These are phyloP conservation scores for Apis mellifera DNA, from an alignment of 1,140 invertebrate species.

Conservation along the genomic window Amel_HAv3.1 CM009940.2:9534001-9534500, in stretches of 20 bases:
- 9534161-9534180: slow-evolving; percentile 34
- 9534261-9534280: slow-evolving; percentile 66
- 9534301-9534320: slow-evolving; percentile 27
- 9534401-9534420: too few species aligned
- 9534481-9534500: too few species aligned
- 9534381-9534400: too few species aligned
- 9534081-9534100: not conserved
- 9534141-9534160: not conserved
- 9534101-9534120: slow-evolving; percentile 3
- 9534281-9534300: slow-evolving; percentile 11
- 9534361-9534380: too few species aligned
- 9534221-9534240: slow-evolving; percentile 66
- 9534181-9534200: slow-evolving; percentile 27
- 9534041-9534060: not conserved
- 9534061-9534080: slow-evolving; percentile 34
- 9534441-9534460: too few species aligned
- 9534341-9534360: too few species aligned
- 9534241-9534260: slow-evolving; percentile 73
- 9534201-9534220: slow-evolving; percentile 56
- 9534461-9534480: too few species aligned
- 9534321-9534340: not conserved
- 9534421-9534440: too few species aligned
- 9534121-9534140: not conserved
- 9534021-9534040: not conserved
- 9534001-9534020: too few species aligned